Evolutionary conservation across 2,888 invertebrate genomes (phyloP).

Genomic region (Rhamphomyia laevipes): DNA sequence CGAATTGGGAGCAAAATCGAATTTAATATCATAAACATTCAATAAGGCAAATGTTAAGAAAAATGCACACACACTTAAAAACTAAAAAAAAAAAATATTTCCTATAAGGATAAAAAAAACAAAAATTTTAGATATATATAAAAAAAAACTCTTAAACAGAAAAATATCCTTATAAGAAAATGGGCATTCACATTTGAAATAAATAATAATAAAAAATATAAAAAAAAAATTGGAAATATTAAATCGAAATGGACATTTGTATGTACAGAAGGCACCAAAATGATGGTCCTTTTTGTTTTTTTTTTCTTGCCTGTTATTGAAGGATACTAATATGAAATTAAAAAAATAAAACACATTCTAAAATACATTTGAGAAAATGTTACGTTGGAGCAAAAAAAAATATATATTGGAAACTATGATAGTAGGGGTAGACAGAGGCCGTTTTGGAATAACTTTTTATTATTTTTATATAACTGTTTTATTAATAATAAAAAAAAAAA

Average conservation of each 20-base stretch:
- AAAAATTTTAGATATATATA: slow-evolving; percentile 18
- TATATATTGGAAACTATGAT: no score
- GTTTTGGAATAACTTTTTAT: neutral
- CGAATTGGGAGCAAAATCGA: slow-evolving; percentile 24
- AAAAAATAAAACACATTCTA: neutral
- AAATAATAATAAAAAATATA: slow-evolving; percentile 1
- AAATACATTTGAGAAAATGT: neutral
- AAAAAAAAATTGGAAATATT: slow-evolving; percentile 4
- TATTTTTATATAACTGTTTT: no score
- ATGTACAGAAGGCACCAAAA: slow-evolving; percentile 1
- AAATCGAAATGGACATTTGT: slow-evolving; percentile 14
- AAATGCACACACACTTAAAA: slow-evolving; percentile 7
- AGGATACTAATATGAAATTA: neutral
- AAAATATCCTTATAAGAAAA: slow-evolving; percentile 1
- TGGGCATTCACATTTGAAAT: neutral
- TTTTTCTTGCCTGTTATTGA: no score
- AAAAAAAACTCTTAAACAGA: slow-evolving; percentile 17
- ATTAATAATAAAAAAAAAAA: no score
- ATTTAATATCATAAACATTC: slow-evolving; percentile 39
- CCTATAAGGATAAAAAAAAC: no score
- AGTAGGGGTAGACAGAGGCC: no score
- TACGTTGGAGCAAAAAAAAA: neutral
- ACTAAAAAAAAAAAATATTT: slow-evolving; percentile 22
- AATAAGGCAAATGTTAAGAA: slow-evolving; percentile 26
- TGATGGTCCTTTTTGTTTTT: neutral